These are phyloP conservation scores for Galerucella nymphaeae DNA, from an alignment of 2,888 invertebrate genomes.

Conservation along the genomic window DNA sequence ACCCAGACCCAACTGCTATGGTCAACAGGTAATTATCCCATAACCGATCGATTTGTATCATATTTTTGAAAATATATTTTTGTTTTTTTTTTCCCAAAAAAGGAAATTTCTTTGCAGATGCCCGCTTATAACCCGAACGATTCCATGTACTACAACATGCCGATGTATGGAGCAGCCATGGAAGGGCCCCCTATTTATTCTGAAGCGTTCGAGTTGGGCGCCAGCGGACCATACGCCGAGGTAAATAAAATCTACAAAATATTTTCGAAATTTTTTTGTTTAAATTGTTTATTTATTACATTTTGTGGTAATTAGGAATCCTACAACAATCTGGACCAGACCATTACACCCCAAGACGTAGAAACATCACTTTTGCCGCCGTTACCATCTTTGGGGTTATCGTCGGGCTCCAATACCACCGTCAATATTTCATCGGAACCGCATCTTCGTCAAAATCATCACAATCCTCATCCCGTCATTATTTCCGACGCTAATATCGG, in stretches of 20 bases:
- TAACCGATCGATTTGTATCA: not conserved
- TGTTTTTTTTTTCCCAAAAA: not conserved
- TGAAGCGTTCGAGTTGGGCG: slow-evolving; percentile 56
- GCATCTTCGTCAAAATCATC: not conserved
- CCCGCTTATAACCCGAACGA: slow-evolving; percentile 45
- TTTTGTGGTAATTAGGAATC: slow-evolving; percentile 38
- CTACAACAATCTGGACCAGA: slow-evolving; percentile 40
- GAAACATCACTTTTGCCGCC: slow-evolving; percentile 48
- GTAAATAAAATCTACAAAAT: slow-evolving; percentile 48
- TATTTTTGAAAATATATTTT: not conserved
- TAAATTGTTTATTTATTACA: not conserved
- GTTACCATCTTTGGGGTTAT: slow-evolving; percentile 1
- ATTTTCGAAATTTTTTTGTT: not conserved
- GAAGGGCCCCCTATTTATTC: slow-evolving; percentile 54
- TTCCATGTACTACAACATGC: slow-evolving; percentile 58
- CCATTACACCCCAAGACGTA: slow-evolving; percentile 55
- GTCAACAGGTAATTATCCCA: slow-evolving; percentile 45
- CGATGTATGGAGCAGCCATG: slow-evolving; percentile 57
- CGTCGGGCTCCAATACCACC: slow-evolving; percentile 14
- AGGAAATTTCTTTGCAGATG: slow-evolving; percentile 33
- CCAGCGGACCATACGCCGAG: slow-evolving; percentile 56
- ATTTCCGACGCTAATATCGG: slow-evolving; percentile 22
- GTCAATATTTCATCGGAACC: slow-evolving; percentile 29
- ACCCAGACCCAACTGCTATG: slow-evolving; percentile 49
- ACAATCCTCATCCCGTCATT: slow-evolving; percentile 10